phyloP scores from a whole-genome alignment of 2,113 vertebrate species.

The Zapornia atra region DNA sequence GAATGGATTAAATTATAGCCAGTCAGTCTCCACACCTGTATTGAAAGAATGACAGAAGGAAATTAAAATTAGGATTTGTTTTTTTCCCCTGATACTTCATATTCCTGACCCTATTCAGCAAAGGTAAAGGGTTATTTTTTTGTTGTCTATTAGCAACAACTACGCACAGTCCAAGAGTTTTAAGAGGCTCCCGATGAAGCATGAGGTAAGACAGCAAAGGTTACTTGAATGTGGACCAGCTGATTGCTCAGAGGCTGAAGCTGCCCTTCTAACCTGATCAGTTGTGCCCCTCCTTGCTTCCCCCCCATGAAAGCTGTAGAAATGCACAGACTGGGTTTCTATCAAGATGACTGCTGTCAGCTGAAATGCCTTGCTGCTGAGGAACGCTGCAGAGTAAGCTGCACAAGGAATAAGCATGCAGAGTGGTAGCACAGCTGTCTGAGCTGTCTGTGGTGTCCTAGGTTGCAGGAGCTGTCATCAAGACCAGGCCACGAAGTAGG shows the following conservation, averaged over 20 bases:
- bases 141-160: neutral
- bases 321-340: neutral
- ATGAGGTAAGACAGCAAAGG: neutral
- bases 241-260: neutral
- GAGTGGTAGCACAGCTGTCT: neutral
- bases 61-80: neutral
- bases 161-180: neutral
- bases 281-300: neutral
- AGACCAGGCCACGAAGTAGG: neutral
- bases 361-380: neutral
- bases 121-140: neutral
- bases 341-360: neutral
- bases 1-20: conserved; percentile 93
- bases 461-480: neutral
- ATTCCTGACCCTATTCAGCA: neutral
- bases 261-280: neutral
- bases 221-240: neutral
- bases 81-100: neutral
- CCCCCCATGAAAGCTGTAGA: neutral
- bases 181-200: neutral
- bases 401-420: neutral
- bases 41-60: neutral
- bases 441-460: neutral
- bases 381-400: neutral
- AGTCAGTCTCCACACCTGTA: conserved; percentile 92